Percentiles rank a stretch among this genome's conserved stretches.
Conservation (phyloP, 2,113 vertebrate genomes). For the Triplophysa tibetana region DNA sequence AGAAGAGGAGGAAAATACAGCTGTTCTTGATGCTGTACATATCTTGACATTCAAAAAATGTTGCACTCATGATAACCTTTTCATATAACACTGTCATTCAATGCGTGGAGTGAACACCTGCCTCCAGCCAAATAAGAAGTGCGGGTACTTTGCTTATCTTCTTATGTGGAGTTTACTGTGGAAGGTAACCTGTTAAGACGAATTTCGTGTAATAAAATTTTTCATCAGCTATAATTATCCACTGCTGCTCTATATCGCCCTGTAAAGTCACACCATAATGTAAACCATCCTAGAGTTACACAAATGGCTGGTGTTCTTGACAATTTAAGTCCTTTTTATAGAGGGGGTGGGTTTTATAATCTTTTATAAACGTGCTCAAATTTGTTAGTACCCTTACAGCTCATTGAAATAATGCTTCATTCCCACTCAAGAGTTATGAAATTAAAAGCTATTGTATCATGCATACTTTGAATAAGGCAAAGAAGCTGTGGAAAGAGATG, state of each 20-base stretch:
- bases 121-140: too few species aligned
- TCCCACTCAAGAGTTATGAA: too few species aligned
- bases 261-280: not conserved
- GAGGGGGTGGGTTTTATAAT: not conserved
- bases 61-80: not conserved
- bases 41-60: not conserved
- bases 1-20: not conserved
- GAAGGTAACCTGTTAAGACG: too few species aligned
- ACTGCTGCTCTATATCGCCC: conserved; percentile 11
- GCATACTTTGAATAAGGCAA: too few species aligned
- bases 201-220: not conserved
- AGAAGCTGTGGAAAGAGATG: too few species aligned
- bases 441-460: too few species aligned
- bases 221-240: conserved; percentile 14
- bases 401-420: too few species aligned
- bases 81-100: not conserved
- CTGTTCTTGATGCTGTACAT: not conserved
- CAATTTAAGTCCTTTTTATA: conserved; percentile 2
- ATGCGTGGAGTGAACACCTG: too few species aligned
- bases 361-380: not conserved
- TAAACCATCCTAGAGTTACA: not conserved
- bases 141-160: too few species aligned
- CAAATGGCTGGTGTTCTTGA: not conserved
- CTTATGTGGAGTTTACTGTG: too few species aligned
- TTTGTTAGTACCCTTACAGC: too few species aligned